Conservation (phyloP, 2,113 vertebrate genomes). For the Rhinogobius similis region DNA sequence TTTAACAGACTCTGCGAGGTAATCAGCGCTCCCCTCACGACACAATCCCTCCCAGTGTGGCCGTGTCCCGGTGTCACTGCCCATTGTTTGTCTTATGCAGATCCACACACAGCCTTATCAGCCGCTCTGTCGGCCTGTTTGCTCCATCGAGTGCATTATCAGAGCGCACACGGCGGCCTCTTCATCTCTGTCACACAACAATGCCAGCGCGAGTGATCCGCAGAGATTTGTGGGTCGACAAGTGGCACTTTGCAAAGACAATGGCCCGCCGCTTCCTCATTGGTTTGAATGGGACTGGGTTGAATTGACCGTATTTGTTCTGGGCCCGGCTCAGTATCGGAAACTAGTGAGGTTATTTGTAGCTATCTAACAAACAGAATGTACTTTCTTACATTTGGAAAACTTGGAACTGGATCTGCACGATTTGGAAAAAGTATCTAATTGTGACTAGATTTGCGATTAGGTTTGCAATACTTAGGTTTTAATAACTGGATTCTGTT, state of each 20-base stretch:
- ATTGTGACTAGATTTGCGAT: no score
- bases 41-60: slow-evolving; percentile 43
- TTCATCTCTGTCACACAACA: slow-evolving; percentile 57
- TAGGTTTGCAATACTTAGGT: no score
- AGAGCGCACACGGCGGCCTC: slow-evolving; percentile 46
- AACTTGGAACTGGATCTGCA: background rate
- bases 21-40: slow-evolving; percentile 75
- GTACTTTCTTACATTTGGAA: background rate
- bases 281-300: slow-evolving; percentile 42
- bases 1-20: slow-evolving; percentile 78
- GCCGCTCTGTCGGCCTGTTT: slow-evolving; percentile 53
- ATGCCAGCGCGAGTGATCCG: slow-evolving; percentile 41
- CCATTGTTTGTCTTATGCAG: slow-evolving; percentile 52
- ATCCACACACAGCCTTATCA: slow-evolving; percentile 45
- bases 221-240: slow-evolving; percentile 16
- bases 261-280: slow-evolving; percentile 36
- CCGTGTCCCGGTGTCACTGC: slow-evolving; percentile 37
- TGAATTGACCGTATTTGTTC: slow-evolving; percentile 35
- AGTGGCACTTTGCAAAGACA: slow-evolving; percentile 42
- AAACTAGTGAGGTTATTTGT: background rate
- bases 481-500: no score
- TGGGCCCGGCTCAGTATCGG: slow-evolving; percentile 32
- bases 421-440: no score
- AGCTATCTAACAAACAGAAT: background rate
- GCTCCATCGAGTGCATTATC: slow-evolving; percentile 51